Conservation (phyloP, 2,797 vertebrate species). For the Podargus strigoides region DNA sequence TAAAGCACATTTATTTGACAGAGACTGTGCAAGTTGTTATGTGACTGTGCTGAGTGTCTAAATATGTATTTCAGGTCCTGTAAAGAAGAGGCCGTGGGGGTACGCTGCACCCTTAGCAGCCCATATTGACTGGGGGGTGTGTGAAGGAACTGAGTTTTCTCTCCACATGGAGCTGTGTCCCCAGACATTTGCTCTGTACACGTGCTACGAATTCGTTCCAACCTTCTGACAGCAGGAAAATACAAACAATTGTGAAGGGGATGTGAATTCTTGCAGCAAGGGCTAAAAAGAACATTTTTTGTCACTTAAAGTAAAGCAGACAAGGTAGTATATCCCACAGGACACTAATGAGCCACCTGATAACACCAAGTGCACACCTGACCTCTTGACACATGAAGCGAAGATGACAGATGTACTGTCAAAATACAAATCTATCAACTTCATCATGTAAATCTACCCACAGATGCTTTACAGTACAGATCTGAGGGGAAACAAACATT, state of each 20-base stretch:
- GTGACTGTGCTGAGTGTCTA: background rate
- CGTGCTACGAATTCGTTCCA: background rate
- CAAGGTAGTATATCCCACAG: slow-evolving; percentile 9
- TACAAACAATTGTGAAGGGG: background rate
- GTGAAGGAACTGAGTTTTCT: background rate
- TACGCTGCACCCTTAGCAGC: background rate
- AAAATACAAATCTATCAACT: slow-evolving; percentile 66
- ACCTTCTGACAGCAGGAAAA: background rate
- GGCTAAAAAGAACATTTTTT: background rate
- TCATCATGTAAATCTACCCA: slow-evolving; percentile 58
- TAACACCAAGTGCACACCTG: slow-evolving; percentile 37
- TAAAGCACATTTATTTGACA: background rate
- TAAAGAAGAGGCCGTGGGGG: background rate
- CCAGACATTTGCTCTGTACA: accelerated
- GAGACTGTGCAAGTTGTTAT: background rate
- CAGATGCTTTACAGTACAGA: slow-evolving; percentile 42
- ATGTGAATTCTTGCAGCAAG: background rate
- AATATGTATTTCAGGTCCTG: background rate
- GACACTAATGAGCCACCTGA: slow-evolving; percentile 60
- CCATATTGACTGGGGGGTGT: background rate
- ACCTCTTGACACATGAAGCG: slow-evolving; percentile 50
- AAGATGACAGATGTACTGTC: slow-evolving; percentile 75
- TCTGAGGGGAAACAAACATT: slow-evolving; percentile 78
- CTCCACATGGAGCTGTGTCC: background rate
- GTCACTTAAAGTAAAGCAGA: slow-evolving; percentile 30